Base-by-base conservation (phyloP, 1,140 invertebrate species). In the Drosophila simulans region DNA sequence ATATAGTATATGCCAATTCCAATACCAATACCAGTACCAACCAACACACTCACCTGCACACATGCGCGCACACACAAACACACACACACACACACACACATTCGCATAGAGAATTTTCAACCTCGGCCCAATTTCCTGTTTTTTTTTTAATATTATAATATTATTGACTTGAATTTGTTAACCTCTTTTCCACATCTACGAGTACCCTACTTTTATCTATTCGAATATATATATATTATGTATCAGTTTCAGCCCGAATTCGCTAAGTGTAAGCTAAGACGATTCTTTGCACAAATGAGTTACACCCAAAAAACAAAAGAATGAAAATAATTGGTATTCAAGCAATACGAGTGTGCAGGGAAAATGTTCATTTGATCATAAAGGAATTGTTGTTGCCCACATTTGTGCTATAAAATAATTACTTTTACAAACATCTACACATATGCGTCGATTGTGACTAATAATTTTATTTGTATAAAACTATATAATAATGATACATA, bases 61-160 rank as follows among this genome's bases (percentile, higher is more conserved):
- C 64, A 72, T 49, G 58, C 58, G 63, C 58, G 49, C 48, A 65
- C 52, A 56, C 37, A 73, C 31, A 34, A 5, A 34, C 34, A 60
- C 39, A 54, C 40, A 54, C n/a, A 60, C 39, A 54, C 40, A 54
- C n/a, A 60, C 31, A 63, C 20, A 62, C 37, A 54, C 43, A 65
- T 22, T 53, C 51, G 71, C 51, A 59, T 43, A 83, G 49, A 77
- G 63, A 80, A 79, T 83, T 83, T 86, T 90, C 81, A 90, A 59
- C 84, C 73, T 91, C 81, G 91, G 91, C 90, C 91, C 90, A 89
- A 91, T 91, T 91, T 90, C 90, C 86, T 91, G 86, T 91, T 89
- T 90, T 90, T 82, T 91, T 79, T 81, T 70, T 13, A 22, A 22
- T 22, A 22, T 22, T 22, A 22, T 22, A 39, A 39, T 39, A 39